Conservation (phyloP, 1,140 invertebrate genomes). For the Thaumetopoea pityocampa region DNA sequence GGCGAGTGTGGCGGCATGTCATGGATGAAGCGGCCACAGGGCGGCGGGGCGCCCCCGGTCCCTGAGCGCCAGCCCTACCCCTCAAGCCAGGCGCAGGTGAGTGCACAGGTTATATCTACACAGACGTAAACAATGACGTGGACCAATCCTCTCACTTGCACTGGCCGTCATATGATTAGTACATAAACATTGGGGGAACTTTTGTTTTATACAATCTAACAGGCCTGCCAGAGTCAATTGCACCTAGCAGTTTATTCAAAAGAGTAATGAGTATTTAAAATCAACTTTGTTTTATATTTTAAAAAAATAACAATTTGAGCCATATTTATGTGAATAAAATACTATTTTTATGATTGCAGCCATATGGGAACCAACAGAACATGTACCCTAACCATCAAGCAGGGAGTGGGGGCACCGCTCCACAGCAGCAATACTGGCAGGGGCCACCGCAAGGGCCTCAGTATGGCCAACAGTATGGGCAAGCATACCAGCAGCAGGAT, state of each 20-base stretch:
- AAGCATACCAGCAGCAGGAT: conserved; percentile 49
- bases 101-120: conserved; percentile 42
- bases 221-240: no score
- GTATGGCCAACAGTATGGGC: conserved; percentile 54
- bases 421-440: conserved; percentile 46
- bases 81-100: conserved; percentile 56
- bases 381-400: conserved; percentile 51
- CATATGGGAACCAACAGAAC: conserved; percentile 54
- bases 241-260: neutral
- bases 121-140: conserved; percentile 68
- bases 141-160: conserved; percentile 21
- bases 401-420: conserved; percentile 23
- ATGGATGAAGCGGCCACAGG: conserved; percentile 67
- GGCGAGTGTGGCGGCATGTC: conserved; percentile 60
- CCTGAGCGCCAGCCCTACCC: conserved; percentile 41
- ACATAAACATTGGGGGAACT: conserved; percentile 21
- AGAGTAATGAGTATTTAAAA: no score
- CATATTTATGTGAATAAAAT: conserved; percentile 6
- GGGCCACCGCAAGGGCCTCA: conserved; percentile 30
- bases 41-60: conserved; percentile 39
- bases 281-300: conserved; percentile 8
- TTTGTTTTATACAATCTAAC: no score
- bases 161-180: conserved; percentile 31
- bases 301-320: no score
- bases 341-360: conserved; percentile 37